phyloP scores from a whole-genome alignment of 2,888 invertebrate genomes.

The Apantesis nais region DNA sequence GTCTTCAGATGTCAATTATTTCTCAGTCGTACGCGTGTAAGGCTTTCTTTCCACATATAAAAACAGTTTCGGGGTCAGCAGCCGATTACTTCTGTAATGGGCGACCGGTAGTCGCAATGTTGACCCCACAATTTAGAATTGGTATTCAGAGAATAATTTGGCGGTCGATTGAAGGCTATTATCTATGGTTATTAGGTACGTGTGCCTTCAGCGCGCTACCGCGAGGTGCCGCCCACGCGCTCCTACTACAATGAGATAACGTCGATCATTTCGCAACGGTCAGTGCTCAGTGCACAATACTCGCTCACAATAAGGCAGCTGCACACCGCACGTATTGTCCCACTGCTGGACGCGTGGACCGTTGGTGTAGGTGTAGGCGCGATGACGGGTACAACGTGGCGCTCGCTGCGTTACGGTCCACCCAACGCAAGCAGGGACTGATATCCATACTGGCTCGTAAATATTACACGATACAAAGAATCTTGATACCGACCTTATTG shows the following conservation, averaged over 20 bases:
- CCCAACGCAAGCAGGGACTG: background rate
- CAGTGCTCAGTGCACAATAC: constrained; percentile 39
- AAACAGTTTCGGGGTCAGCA: constrained; percentile 20
- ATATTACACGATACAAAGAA: background rate
- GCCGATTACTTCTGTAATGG: constrained; percentile 41
- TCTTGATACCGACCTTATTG: background rate
- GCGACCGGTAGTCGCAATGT: constrained; percentile 38
- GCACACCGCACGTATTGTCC: constrained; percentile 23
- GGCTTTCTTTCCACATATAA: constrained; percentile 8
- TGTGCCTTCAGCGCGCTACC: constrained; percentile 21
- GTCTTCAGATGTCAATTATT: background rate
- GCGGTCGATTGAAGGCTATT: constrained; percentile 25
- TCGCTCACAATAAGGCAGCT: constrained; percentile 46
- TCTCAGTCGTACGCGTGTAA: background rate
- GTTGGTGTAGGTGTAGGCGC: constrained; percentile 3
- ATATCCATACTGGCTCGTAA: background rate
- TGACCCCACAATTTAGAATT: constrained; percentile 33
- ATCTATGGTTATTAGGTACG: constrained; percentile 30
- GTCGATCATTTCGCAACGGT: constrained; percentile 44
- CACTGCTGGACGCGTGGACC: constrained; percentile 4
- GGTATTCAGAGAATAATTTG: constrained; percentile 37
- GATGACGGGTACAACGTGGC: background rate
- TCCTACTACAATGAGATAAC: constrained; percentile 31
- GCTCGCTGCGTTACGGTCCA: background rate
- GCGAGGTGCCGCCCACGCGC: constrained; percentile 35